phyloP scores from a whole-genome alignment of 2,113 vertebrate species.

The Centrocercus urophasianus region DNA sequence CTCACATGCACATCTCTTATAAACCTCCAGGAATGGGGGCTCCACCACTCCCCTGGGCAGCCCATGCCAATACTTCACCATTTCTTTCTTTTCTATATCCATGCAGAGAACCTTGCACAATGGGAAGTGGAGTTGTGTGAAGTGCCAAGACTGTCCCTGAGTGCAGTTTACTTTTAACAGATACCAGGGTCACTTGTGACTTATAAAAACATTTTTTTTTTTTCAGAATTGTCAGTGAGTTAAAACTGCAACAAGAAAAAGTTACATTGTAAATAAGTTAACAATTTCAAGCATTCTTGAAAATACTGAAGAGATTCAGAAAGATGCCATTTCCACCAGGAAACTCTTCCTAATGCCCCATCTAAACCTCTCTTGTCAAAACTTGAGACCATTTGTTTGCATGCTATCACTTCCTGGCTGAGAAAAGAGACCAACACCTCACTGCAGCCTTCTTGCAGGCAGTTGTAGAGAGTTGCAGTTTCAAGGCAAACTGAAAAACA shows the following conservation, averaged over 20 bases:
- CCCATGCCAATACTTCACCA: neutral
- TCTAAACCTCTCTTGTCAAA: neutral
- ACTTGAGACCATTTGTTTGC: neutral
- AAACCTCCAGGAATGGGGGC: neutral
- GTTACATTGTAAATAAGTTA: slow-evolving; percentile 94
- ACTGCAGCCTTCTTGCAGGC: neutral
- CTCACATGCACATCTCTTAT: neutral
- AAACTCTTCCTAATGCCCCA: neutral
- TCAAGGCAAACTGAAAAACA: neutral
- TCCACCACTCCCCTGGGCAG: neutral
- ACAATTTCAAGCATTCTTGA: slow-evolving; percentile 86
- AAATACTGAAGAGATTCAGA: slow-evolving; percentile 74
- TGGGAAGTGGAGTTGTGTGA: slow-evolving; percentile 99
- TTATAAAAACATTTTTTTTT: slow-evolving; percentile 99
- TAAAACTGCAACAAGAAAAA: slow-evolving; percentile 93
- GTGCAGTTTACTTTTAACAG: slow-evolving; percentile 96
- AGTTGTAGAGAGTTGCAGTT: neutral
- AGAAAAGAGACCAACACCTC: neutral
- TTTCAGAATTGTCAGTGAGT: slow-evolving; percentile 98
- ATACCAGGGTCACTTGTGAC: slow-evolving; percentile 98
- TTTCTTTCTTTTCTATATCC: slow-evolving; percentile 96
- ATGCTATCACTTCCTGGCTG: neutral
- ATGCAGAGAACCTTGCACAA: slow-evolving; percentile 93
- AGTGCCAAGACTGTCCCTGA: slow-evolving; percentile 96
- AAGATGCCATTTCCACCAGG: neutral